These are phyloP conservation scores for Onchidella celtica DNA, from an alignment of 2,888 invertebrate genomes.

Conservation along the genomic window DNA sequence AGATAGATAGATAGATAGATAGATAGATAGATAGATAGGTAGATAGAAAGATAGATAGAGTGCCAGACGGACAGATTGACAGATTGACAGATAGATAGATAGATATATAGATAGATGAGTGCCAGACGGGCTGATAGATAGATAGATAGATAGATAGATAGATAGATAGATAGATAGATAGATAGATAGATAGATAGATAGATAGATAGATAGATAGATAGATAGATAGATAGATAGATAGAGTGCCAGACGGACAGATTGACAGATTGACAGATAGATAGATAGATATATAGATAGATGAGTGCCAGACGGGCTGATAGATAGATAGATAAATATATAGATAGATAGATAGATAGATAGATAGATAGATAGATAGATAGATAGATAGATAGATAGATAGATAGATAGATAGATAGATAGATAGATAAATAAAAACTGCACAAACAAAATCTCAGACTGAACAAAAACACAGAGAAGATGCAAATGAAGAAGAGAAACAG, in stretches of 20 bases:
- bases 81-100: background rate
- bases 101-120: background rate
- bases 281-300: background rate
- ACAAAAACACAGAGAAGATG: no score
- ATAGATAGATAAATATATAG: conserved; percentile 23
- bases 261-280: conserved; percentile 16
- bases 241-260: background rate
- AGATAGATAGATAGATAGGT: background rate
- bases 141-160: background rate
- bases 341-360: conserved; percentile 20
- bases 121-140: background rate
- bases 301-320: background rate
- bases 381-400: conserved; percentile 10
- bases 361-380: conserved; percentile 16
- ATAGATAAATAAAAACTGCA: background rate
- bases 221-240: background rate
- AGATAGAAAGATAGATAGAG: background rate
- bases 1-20: background rate
- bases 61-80: background rate
- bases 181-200: conserved; percentile 1
- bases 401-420: conserved; percentile 18
- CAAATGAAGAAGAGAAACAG: no score
- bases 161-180: background rate
- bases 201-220: conserved; percentile 3
- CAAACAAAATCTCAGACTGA: no score